Base-by-base conservation (phyloP, 2,888 invertebrate species). In the Yponomeuta evonymella region DNA sequence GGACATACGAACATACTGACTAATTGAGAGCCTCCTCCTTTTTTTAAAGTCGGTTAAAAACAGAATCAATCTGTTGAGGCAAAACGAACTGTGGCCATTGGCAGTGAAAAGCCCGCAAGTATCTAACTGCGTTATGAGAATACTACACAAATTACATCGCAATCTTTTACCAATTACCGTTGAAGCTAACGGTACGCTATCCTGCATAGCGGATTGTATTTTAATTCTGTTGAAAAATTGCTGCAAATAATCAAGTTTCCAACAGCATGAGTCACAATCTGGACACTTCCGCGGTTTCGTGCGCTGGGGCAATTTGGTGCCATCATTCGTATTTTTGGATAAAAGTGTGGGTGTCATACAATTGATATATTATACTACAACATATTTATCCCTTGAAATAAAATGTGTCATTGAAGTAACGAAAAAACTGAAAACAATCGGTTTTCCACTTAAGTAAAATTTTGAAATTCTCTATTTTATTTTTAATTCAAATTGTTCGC, bases 271-370 rank as follows among this genome's bases (percentile, higher is more conserved):
- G 51, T 71, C 70, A 69, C 36, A 30, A 29, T 12, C 63, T 70
- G 65, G 69, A 71, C 70, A 72, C 58, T 72, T 70, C 70, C 70
- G 63, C 48, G 63, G 58, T 43, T 48, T 36, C 11, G 12, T 43
- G 23, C 67, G n/a, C n/a, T 36, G n/a, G 43, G 43, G 33, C 51
- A 51, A 51, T 33, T 36, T 29, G 63, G 68, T 70, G 64, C 62
- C 58, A 72, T 72, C 72, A 72, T 72, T 65, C 69, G 69, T 72
- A 72, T 72, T 72, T 72, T 70, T 67, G 71, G 70, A 65, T 15
- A 23, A 29, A 58, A 33, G n/a, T 58, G 71, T 71, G 70, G 72
- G 72, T 70, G 72, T 72, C 67, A 69, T 71, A 69, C 70, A 70
- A 51, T 62, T 11, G 71, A n/a, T 68, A 23, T 67, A 48, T 67